Percentiles rank a stretch among this genome's conserved stretches.
Evolutionary conservation across 2,888 invertebrate genomes (phyloP).

Genomic region (Nemoura dubitans): DNA sequence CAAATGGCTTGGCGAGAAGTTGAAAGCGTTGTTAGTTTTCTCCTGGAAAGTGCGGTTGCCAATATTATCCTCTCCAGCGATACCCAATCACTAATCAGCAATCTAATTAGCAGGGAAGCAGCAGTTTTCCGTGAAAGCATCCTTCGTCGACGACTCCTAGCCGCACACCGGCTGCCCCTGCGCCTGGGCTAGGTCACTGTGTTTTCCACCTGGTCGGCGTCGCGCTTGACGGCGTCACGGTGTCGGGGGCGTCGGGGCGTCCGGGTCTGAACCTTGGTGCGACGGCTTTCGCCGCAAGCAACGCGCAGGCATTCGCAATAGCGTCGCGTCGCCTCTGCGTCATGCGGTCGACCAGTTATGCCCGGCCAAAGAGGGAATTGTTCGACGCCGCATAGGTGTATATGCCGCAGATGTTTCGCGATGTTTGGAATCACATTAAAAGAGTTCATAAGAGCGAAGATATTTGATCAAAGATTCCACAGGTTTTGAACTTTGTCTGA

Average conservation of each 20-base stretch:
- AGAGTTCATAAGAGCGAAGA: background rate
- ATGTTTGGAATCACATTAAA: background rate
- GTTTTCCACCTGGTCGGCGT: constrained; percentile 47
- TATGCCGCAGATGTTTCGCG: background rate
- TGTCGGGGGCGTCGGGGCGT: constrained; percentile 18
- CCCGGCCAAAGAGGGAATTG: background rate
- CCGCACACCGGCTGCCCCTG: no score
- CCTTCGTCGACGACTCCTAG: no score
- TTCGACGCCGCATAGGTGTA: background rate
- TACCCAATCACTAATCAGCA: background rate
- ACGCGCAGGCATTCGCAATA: background rate
- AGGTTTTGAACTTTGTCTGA: background rate
- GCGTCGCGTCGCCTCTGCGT: background rate
- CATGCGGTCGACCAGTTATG: background rate
- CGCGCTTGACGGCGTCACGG: no score
- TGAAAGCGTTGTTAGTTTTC: background rate
- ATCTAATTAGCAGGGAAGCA: background rate
- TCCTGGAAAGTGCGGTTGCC: background rate
- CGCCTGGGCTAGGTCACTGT: background rate
- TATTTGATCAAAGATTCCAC: constrained; percentile 3
- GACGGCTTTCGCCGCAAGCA: background rate
- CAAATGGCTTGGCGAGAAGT: background rate
- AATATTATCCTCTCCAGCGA: background rate
- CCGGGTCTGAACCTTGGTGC: constrained; percentile 17
- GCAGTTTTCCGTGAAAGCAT: no score